Evolutionary conservation across 2,113 vertebrate genomes (phyloP).

Genomic region (Ceyx cyanopectus): DNA sequence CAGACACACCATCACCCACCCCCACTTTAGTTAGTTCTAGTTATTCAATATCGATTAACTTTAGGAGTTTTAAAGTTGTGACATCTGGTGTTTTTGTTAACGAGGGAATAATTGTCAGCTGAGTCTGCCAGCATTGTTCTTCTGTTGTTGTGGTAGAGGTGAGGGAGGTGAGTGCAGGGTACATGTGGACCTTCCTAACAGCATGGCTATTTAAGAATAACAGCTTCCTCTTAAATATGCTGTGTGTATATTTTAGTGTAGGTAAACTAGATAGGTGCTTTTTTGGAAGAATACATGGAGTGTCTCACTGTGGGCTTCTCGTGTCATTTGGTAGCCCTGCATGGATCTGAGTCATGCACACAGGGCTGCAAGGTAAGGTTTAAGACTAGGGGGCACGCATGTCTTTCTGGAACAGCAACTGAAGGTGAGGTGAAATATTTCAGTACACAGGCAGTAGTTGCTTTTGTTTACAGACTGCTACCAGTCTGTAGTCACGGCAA

Average conservation of each 20-base stretch:
- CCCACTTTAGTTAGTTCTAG: neutral
- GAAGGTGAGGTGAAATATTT: neutral
- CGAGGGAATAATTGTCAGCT: neutral
- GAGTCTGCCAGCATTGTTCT: neutral
- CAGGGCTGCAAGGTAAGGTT: neutral
- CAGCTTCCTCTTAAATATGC: neutral
- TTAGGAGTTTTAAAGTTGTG: neutral
- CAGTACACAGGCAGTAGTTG: neutral
- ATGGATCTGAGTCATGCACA: neutral
- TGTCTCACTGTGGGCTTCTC: neutral
- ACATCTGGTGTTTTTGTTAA: neutral
- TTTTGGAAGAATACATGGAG: neutral
- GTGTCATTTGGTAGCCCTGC: neutral
- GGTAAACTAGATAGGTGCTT: neutral
- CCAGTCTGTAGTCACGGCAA: neutral
- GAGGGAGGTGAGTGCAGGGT: neutral
- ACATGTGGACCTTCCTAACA: fast-evolving
- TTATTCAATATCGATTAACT: neutral
- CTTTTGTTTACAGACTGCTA: neutral
- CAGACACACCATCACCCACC: too few relatives aligned
- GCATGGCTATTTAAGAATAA: neutral
- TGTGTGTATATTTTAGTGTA: neutral
- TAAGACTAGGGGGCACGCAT: neutral
- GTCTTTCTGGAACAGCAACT: neutral
- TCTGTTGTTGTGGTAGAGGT: neutral